Percentiles rank a stretch among this genome's conserved stretches.
Conservation (phyloP, 2,797 vertebrate genomes). For the Gadopsis bispinosus region DNA sequence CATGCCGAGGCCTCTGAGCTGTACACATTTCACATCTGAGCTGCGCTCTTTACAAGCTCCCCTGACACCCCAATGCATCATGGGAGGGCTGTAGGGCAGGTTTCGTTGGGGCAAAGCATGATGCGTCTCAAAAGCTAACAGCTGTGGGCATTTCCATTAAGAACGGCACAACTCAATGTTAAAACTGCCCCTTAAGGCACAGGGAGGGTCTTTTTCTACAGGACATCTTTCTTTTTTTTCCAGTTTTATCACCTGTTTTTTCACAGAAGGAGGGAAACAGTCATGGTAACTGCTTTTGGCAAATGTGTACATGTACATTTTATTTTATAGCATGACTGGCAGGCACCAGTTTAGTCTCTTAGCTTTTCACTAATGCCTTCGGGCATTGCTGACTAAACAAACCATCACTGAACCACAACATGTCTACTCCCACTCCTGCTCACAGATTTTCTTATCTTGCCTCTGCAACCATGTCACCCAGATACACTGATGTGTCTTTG, state of each 20-base stretch:
- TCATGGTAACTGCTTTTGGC: constrained; percentile 50
- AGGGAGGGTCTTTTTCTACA: constrained; percentile 10
- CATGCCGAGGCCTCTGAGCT: constrained; percentile 71
- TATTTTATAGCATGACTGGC: constrained; percentile 39
- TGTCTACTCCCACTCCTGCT: constrained; percentile 52
- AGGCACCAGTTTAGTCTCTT: constrained; percentile 44
- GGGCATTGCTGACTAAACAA: constrained; percentile 68
- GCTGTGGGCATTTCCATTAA: constrained; percentile 79
- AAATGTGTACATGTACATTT: constrained; percentile 44
- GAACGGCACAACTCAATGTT: constrained; percentile 72
- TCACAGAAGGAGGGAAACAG: constrained; percentile 41
- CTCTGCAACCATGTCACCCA: constrained; percentile 44
- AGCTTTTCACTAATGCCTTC: constrained; percentile 44
- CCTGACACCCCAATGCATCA: constrained; percentile 77
- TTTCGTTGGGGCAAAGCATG: constrained; percentile 51
- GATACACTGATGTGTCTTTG: constrained; percentile 23
- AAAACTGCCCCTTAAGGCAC: constrained; percentile 57
- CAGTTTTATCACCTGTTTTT: constrained; percentile 9
- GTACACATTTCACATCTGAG: constrained; percentile 75
- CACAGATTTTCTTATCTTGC: constrained; percentile 44
- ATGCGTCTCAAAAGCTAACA: constrained; percentile 75
- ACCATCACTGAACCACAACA: constrained; percentile 37
- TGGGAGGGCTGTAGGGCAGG: constrained; percentile 68
- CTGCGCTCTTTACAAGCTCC: constrained; percentile 71
- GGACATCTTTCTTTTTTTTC: constrained; percentile 32